Evolutionary conservation across 2,113 vertebrate species (phyloP), one percentile per base, ranked within the genome.

Genomic region (Prionailurus bengalensis): DNA sequence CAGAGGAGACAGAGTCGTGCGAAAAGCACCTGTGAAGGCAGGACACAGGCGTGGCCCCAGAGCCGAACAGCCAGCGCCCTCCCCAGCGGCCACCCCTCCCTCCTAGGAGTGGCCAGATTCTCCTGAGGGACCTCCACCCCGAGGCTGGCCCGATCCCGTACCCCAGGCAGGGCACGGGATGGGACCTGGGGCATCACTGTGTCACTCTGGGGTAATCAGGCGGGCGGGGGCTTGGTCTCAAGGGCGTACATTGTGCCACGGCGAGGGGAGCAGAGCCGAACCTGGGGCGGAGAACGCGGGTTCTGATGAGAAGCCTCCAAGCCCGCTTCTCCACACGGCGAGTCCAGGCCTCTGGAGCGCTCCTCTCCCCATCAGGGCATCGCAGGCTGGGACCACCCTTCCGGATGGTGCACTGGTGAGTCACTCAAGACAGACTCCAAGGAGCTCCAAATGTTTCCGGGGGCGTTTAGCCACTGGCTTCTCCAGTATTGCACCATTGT

Each of bases 241-340:
- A 61, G 74, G 16, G 31, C 39, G 15, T 25, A 2, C 33, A 7
- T 45, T 51, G 42, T 17, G 74, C 27, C 7, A 15, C 3, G 27
- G 11, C 4, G 25, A 16, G 14, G 73, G 73, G 6, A 9, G 25
- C 73, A 2, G 6, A 14, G 42, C 42, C 3, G 7, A 48, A 15
- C 15, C 42, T 4, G 1, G 14, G 14, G 27, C 3, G 1, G 7
- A 42, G 14, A 29, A 63, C 48, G 7, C 1, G 9, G 66, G 45
- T 36, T 53, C 33, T 25, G 39, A n/a, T 0, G 23, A 33, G 4
- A 51, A 7, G 68, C 21, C 31, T 76, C 78, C 42, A 15, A 0
- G 10, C 29, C 16, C 12, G 1, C 36, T n/a, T n/a, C 13, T 74
- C 53, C 73, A 27, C 0, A 0, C 1, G 5, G 19, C 25, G 31